phyloP scores from a whole-genome alignment of 2,113 vertebrate genomes.

The Diglossa brunneiventris region DNA sequence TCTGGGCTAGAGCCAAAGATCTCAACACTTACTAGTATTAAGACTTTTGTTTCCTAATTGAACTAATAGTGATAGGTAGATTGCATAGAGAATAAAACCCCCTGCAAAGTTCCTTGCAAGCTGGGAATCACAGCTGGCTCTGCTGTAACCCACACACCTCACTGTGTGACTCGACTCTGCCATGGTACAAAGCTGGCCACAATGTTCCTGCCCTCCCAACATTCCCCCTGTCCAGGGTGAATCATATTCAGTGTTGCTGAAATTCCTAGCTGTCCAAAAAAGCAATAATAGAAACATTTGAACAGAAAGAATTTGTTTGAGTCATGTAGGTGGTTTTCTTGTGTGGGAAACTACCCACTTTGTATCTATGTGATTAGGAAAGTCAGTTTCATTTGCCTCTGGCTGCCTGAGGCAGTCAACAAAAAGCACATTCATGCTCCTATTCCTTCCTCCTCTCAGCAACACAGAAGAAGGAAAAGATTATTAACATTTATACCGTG shows the following conservation, averaged over 20 bases:
- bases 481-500: background rate
- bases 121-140: background rate
- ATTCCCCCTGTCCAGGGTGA: conserved; percentile 4
- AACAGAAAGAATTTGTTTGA: conserved; percentile 34
- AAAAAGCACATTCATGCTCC: conserved; percentile 8
- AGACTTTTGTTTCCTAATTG: background rate
- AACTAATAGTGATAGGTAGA: background rate
- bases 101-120: background rate
- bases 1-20: conserved; percentile 15
- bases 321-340: conserved; percentile 56
- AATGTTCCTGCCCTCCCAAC: background rate
- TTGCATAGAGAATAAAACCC: background rate
- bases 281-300: conserved; percentile 29
- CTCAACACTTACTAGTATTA: background rate
- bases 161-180: background rate
- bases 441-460: background rate
- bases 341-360: conserved; percentile 58
- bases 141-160: background rate
- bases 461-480: background rate
- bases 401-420: conserved; percentile 18
- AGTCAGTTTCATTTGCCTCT: conserved; percentile 31
- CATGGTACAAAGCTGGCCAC: background rate
- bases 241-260: conserved; percentile 42
- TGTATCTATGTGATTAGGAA: conserved; percentile 65
- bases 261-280: conserved; percentile 52